phyloP scores from a whole-genome alignment of 2,113 vertebrate genomes.

The Mohoua ochrocephala region DNA sequence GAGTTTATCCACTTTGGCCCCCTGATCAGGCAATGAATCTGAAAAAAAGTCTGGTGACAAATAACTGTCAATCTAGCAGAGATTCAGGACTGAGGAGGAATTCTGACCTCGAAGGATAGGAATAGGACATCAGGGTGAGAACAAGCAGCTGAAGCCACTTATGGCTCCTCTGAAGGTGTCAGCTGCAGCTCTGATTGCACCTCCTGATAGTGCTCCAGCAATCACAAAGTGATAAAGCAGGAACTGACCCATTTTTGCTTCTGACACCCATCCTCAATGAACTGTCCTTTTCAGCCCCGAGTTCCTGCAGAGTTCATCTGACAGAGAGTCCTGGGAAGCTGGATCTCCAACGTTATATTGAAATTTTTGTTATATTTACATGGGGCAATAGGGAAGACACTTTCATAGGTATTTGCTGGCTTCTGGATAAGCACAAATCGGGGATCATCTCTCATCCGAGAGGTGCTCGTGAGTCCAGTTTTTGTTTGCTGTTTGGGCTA shows the following conservation, averaged over 20 bases:
- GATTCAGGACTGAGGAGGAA: not conserved
- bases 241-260: not conserved
- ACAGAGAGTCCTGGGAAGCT: accelerated
- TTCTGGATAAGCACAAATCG: not conserved
- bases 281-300: not conserved
- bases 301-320: not conserved
- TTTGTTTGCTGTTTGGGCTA: not conserved
- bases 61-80: not conserved
- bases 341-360: not conserved
- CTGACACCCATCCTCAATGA: not conserved
- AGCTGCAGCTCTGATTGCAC: not conserved
- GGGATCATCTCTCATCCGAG: not conserved
- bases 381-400: not conserved
- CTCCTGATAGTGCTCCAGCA: not conserved
- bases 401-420: not conserved
- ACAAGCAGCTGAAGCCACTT: not conserved
- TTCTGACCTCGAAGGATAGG: not conserved
- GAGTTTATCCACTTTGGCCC: not conserved
- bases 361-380: not conserved
- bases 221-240: not conserved
- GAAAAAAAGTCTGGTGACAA: not conserved
- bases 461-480: not conserved
- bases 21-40: not conserved
- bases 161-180: not conserved
- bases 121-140: not conserved